Evolutionary conservation across 2,888 invertebrate species (phyloP).

Genomic region (Plemyria rubiginata): DNA sequence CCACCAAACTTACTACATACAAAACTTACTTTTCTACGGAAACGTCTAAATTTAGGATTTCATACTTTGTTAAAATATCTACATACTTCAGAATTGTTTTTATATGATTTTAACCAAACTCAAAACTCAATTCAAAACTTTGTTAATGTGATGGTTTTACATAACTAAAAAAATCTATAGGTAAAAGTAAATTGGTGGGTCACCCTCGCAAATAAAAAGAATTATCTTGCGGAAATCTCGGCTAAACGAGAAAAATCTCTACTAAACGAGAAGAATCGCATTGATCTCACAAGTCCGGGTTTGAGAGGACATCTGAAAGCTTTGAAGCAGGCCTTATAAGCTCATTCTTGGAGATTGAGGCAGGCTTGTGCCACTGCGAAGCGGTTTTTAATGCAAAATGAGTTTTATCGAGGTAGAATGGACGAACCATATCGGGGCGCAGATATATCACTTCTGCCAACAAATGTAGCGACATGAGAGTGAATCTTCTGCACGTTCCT

Average conservation of each 20-base stretch:
- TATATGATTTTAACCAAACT: not conserved
- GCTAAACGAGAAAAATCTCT: slow-evolving; percentile 54
- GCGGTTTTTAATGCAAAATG: not conserved
- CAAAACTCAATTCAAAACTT: no score
- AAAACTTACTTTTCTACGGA: slow-evolving; percentile 30
- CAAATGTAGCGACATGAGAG: slow-evolving; percentile 10
- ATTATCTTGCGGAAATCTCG: slow-evolving; percentile 64
- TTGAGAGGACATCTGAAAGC: slow-evolving; percentile 68
- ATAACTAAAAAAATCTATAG: no score
- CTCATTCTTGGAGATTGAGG: slow-evolving; percentile 73
- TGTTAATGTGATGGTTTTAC: no score
- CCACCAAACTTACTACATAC: slow-evolving; percentile 1
- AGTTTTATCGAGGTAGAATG: not conserved
- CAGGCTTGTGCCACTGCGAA: slow-evolving; percentile 19
- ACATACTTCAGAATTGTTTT: not conserved
- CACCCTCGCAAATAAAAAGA: slow-evolving; percentile 56
- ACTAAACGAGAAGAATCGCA: slow-evolving; percentile 62
- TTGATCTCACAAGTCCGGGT: slow-evolving; percentile 71
- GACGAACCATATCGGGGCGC: not conserved
- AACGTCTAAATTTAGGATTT: slow-evolving; percentile 11
- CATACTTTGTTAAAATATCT: slow-evolving; percentile 3
- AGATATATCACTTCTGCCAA: not conserved
- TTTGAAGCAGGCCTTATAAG: slow-evolving; percentile 64
- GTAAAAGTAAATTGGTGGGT: slow-evolving; percentile 42
- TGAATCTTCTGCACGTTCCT: slow-evolving; percentile 8